These are phyloP conservation scores for Hippopotamus amphibius DNA, from an alignment of 2,113 vertebrate species.

Conservation along the genomic window DNA sequence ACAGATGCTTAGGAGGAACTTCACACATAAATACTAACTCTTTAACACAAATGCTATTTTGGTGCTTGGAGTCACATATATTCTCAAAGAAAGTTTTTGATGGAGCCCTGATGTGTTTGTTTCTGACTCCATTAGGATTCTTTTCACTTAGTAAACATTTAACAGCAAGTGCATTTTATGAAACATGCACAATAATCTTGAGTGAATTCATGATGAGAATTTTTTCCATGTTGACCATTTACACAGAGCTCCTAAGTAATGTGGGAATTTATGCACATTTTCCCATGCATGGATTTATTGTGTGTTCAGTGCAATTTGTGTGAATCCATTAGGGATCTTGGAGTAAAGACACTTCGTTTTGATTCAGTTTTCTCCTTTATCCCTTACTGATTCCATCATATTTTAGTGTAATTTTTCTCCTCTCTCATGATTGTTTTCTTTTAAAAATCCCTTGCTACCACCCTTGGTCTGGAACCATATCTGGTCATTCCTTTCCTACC, in stretches of 20 bases:
- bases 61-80: neutral
- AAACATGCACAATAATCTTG: neutral
- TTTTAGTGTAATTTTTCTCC: neutral
- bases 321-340: neutral
- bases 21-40: neutral
- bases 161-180: neutral
- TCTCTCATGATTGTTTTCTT: neutral
- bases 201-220: neutral
- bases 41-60: neutral
- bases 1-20: neutral
- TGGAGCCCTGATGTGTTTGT: neutral
- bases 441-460: neutral
- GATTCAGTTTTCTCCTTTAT: neutral
- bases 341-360: neutral
- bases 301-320: neutral
- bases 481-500: neutral
- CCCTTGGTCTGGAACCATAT: neutral
- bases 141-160: neutral
- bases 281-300: neutral
- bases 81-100: neutral
- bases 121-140: neutral
- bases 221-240: neutral
- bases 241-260: neutral
- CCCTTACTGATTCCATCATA: neutral
- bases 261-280: neutral